Percentiles rank a stretch among this genome's conserved stretches.
Conservation (phyloP, 2,888 invertebrate genomes). For the Caenorhabditis sp. region DNA sequence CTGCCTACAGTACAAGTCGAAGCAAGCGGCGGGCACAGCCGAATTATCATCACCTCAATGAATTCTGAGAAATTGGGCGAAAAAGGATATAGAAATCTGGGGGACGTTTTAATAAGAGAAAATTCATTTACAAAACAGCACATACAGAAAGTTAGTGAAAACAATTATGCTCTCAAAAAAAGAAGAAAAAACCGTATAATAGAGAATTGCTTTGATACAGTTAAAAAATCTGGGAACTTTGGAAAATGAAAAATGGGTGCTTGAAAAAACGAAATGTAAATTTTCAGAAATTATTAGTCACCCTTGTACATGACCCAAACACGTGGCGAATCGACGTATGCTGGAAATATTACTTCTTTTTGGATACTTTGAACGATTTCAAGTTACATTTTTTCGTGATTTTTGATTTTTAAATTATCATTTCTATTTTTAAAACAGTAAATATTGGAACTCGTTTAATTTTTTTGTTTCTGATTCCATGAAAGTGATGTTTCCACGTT, state of each 20-base stretch:
- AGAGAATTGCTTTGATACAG: not conserved
- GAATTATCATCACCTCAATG: slow-evolving; percentile 44
- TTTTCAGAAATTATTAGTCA: slow-evolving; percentile 47
- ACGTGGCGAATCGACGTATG: slow-evolving; percentile 69
- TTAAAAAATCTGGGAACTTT: not conserved
- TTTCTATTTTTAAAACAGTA: too few species aligned
- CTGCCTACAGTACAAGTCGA: not conserved
- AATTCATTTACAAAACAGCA: not conserved
- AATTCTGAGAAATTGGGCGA: slow-evolving; percentile 8
- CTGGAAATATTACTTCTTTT: slow-evolving; percentile 45
- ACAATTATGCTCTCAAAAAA: slow-evolving; percentile 7
- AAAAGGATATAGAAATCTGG: not conserved
- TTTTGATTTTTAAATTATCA: too few species aligned
- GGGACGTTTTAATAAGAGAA: not conserved
- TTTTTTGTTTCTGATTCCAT: too few species aligned
- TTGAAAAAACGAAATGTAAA: not conserved
- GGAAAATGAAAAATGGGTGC: not conserved
- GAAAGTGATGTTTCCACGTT: too few species aligned
- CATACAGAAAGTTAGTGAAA: slow-evolving; percentile 1
- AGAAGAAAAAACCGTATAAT: not conserved
- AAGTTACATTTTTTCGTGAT: slow-evolving; percentile 4
- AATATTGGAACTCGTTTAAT: too few species aligned
- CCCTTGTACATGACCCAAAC: slow-evolving; percentile 71
- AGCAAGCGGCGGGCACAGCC: slow-evolving; percentile 5
- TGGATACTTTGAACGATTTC: too few species aligned